Evolutionary conservation across 2,113 vertebrate species (phyloP), one percentile per base, ranked within the genome.

Genomic region (Genyomyrus donnyi): DNA sequence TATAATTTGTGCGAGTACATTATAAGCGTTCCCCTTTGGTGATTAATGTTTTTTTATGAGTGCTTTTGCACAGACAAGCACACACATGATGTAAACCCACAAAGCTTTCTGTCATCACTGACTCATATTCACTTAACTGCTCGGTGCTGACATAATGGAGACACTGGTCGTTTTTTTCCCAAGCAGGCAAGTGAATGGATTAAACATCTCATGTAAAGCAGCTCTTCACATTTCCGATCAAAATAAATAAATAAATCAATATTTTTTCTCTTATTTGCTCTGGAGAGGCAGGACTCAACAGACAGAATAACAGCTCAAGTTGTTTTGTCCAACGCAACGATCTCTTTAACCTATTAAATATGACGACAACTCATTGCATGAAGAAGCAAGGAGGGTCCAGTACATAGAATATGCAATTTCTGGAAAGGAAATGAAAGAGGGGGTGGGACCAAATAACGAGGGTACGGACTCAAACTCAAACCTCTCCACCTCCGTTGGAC

Each of bases 401-500:
- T 77, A 13, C 24, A 27, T 5, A 13, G n/a, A 50, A 74, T 50
- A 50, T 21, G 45, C 46, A 13, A 42, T n/a, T 50, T 74, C 19
- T 85, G 15, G 58, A 62, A 39, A 7, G 62, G 17, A 70, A 46
- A 10, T 90, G 77, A 90, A 70, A 83, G 24, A 3, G 50, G 58
- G 35, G 66, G 50, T 87, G 62, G 88, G 53, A 8, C 17, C 52
- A 35, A 4, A 31, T 24, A 87, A 86, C 80, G 74, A n/a, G 35
- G 62, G 17, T 84, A 53, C 45, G 83, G 66, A 24, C 5, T 50
- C 56, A 24, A 58, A 90, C 27, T 70, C 19, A 88, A 90, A 89
- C 88, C 91, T 89, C 84, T 86, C 93, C 90, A 89, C 91, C 56
- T n/a, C 21, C 42, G 17, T 0, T 70, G 19, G 58, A n/a, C 24